Evolutionary conservation across 1,140 invertebrate species (phyloP), one percentile per base, ranked within the genome.

Genomic region (Teleopsis dalmanni): DNA sequence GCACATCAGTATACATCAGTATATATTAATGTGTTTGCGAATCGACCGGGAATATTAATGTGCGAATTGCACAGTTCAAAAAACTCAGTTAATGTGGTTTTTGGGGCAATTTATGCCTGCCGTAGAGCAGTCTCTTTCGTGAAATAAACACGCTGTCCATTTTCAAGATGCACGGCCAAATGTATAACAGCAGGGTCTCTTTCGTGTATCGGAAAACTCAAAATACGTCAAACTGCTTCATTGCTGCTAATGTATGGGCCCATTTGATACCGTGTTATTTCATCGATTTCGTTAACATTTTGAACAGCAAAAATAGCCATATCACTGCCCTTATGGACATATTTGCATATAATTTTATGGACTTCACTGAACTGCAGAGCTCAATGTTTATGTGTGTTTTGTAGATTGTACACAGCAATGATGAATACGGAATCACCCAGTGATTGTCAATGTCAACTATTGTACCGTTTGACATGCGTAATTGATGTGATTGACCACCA

Each of bases 311-410:
- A 33, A 16, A 54, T 71, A 72, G 59, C 58, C 50, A 57, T 48
- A 48, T 70, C 54, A 26, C 60, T 60, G 8, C 64, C 68, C 62
- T 75, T 73, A 21, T 62, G 60, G 7, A 76, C 57, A 62, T 72
- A 75, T 58, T 71, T 71, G 46, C 56, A 67, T 22, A 69, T 60
- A 44, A 74, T 54, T 74, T 73, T 5, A 73, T 59, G 14, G 54
- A 47, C 55, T 70, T 64, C 19, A 75, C 53, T 4, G 68, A 73
- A 57, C 62, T 65, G 45, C 64, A 72, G 29, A 41, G 54, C 50
- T 71, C 62, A 21, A 68, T 57, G 52, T 73, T 73, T 4, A 71
- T 67, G 49, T 70, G 76, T 76, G 57, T 76, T 77, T 63, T 47
- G 21, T 48, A 50, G 2, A 29, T 47, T 47, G 50, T 53, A n/a